phyloP scores from a whole-genome alignment of 2,113 vertebrate species.

The Ammodytes dubius region DNA sequence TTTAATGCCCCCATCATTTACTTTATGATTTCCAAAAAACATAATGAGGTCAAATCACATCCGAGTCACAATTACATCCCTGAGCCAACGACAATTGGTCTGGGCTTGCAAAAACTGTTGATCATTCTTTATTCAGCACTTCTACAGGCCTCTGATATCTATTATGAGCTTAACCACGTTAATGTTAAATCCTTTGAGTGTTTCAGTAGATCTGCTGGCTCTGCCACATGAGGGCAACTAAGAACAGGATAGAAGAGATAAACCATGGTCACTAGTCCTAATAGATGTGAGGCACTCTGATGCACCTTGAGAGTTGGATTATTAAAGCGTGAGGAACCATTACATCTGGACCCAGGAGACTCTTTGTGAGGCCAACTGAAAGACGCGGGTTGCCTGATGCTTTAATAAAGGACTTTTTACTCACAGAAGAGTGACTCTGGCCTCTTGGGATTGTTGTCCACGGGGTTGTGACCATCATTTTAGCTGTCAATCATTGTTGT shows the following conservation, averaged over 20 bases:
- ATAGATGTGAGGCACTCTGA: slow-evolving; percentile 25
- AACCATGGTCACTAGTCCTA: slow-evolving; percentile 5
- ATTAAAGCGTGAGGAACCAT: slow-evolving; percentile 33
- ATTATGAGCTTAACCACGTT: slow-evolving; percentile 12
- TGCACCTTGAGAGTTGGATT: slow-evolving; percentile 17
- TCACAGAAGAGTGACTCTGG: slow-evolving; percentile 7
- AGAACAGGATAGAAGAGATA: slow-evolving; percentile 28
- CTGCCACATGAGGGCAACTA: slow-evolving; percentile 6
- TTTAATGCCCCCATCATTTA: too few species aligned
- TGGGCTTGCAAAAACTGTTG: neutral
- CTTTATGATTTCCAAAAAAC: neutral
- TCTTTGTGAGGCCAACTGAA: slow-evolving; percentile 31
- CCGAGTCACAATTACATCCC: neutral
- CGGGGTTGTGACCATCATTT: slow-evolving; percentile 28
- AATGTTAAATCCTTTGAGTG: slow-evolving; percentile 24
- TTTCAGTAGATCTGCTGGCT: slow-evolving; percentile 12
- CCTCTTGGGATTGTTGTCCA: slow-evolving; percentile 27
- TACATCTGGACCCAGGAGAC: slow-evolving; percentile 11
- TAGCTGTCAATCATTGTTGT: slow-evolving; percentile 21
- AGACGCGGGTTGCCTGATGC: slow-evolving; percentile 32
- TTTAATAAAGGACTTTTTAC: slow-evolving; percentile 52
- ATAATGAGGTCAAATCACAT: slow-evolving; percentile 17
- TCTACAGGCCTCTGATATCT: slow-evolving; percentile 5
- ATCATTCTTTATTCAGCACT: neutral
- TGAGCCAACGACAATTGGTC: neutral